phyloP scores from a whole-genome alignment of 2,888 invertebrate genomes.

The Drosophila recens region DNA sequence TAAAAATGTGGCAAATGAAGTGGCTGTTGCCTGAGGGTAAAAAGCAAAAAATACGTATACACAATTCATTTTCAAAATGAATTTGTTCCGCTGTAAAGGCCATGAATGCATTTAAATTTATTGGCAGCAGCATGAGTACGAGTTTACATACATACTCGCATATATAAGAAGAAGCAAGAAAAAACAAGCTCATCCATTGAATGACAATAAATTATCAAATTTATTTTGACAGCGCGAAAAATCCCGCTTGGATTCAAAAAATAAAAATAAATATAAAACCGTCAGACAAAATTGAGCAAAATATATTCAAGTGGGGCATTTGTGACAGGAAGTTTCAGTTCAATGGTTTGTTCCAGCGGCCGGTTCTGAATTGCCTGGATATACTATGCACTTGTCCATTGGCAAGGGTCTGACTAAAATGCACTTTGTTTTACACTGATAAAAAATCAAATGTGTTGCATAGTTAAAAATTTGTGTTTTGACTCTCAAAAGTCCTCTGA shows the following conservation, averaged over 20 bases:
- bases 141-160: conserved; percentile 8
- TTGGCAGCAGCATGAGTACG: conserved; percentile 46
- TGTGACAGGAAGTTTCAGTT: conserved; percentile 80
- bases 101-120: conserved; percentile 83
- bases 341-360: conserved; percentile 76
- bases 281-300: conserved; percentile 76
- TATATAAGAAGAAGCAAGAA: conserved; percentile 37
- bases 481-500: neutral
- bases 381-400: conserved; percentile 18
- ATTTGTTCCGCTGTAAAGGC: conserved; percentile 81
- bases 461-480: neutral
- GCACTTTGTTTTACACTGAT: conserved; percentile 22
- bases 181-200: conserved; percentile 70
- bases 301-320: conserved; percentile 69
- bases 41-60: conserved; percentile 53
- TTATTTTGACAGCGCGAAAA: conserved; percentile 80
- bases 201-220: conserved; percentile 83
- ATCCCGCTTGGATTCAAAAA: conserved; percentile 54
- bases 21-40: conserved; percentile 6
- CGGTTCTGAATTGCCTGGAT: conserved; percentile 62
- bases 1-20: conserved; percentile 44
- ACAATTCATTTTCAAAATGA: conserved; percentile 81
- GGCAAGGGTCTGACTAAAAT: conserved; percentile 22
- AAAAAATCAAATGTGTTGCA: neutral
- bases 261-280: conserved; percentile 58